Evolutionary conservation across 2,797 vertebrate species (phyloP), one percentile per base, ranked within the genome.

Genomic region (Harpagifer antarcticus): DNA sequence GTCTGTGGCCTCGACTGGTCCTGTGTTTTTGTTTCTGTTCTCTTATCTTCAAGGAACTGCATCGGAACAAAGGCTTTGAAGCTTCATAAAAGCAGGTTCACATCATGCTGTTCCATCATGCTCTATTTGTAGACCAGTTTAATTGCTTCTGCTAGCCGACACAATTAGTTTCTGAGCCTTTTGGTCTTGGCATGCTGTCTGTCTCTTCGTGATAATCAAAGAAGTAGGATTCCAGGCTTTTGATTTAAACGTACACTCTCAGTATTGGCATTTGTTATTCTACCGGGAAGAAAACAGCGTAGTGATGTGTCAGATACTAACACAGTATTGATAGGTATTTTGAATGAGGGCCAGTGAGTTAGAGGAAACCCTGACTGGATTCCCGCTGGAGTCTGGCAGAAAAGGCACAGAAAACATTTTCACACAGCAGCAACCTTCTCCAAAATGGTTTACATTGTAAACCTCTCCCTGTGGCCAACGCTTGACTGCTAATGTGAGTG

Each of bases 11-110:
- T 59, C 6, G 0, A 27, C 69, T 9, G 40, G 48, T 52, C 67
- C 43, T 57, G 50, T 78, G 67, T 67, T 81, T 68, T 78, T 79
- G 55, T 86, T 85, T 74, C 74, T 78, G 74, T 81, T 88, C 74
- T 86, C 74, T 90, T 88, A 85, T 91, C 83, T 74, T 84, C 65
- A 83, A 83, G 69, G 59, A 86, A 68, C 68, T 78, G 61, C 73
- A 58, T 49, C 56, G 20, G 64, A 73, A 45, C 81, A 72, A 69
- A 76, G 27, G 73, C 85, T 85, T 88, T 87, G 80, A 91, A 81
- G 82, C 82, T 19, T 59, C 57, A 71, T 67, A 50, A 71, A 78
- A 75, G 63, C 72, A 64, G 37, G 55, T 65, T 82, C 62, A 69
- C 58, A 33, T 56, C 63, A 37, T 4, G 52, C 65, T 49, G 65